These are phyloP conservation scores for Scophthalmus maximus DNA, from an alignment of 2,113 vertebrate species.

Conservation along the genomic window DNA sequence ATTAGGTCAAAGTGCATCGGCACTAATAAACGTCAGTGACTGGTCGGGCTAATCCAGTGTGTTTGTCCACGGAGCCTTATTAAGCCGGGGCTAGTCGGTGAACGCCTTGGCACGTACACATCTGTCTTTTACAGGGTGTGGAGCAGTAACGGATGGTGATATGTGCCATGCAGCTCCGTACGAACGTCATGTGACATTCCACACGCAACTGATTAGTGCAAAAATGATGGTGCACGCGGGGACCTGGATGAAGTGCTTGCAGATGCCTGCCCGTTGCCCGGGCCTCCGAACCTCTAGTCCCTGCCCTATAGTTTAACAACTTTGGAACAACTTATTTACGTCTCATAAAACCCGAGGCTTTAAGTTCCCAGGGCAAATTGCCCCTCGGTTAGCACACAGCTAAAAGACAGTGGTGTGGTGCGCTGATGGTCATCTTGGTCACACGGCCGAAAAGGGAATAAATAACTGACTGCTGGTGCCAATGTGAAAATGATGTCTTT, in stretches of 20 bases:
- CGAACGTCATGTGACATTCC: slow-evolving; percentile 72
- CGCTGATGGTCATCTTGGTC: slow-evolving; percentile 22
- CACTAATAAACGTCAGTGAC: slow-evolving; percentile 8
- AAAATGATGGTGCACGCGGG: slow-evolving; percentile 53
- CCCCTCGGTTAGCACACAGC: slow-evolving; percentile 29
- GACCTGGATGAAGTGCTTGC: slow-evolving; percentile 71
- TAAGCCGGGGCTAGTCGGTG: slow-evolving; percentile 30
- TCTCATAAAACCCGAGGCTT: slow-evolving; percentile 51
- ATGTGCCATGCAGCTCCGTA: slow-evolving; percentile 50
- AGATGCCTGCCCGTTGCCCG: slow-evolving; percentile 59
- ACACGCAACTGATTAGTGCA: slow-evolving; percentile 63
- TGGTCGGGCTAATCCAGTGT: slow-evolving; percentile 2
- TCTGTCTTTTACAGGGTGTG: slow-evolving; percentile 69
- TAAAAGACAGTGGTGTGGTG: slow-evolving; percentile 10
- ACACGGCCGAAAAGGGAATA: slow-evolving; percentile 21
- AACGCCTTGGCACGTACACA: slow-evolving; percentile 42
- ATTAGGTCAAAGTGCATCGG: not conserved
- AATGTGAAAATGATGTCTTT: not conserved
- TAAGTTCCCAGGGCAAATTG: slow-evolving; percentile 53
- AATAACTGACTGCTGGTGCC: not conserved
- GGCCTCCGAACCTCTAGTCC: slow-evolving; percentile 52
- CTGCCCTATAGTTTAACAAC: slow-evolving; percentile 60
- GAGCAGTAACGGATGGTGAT: slow-evolving; percentile 53
- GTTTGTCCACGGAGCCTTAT: slow-evolving; percentile 42
- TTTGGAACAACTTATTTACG: slow-evolving; percentile 43